phyloP scores from a whole-genome alignment of 2,797 vertebrate genomes.

The Anguilla megastoma region DNA sequence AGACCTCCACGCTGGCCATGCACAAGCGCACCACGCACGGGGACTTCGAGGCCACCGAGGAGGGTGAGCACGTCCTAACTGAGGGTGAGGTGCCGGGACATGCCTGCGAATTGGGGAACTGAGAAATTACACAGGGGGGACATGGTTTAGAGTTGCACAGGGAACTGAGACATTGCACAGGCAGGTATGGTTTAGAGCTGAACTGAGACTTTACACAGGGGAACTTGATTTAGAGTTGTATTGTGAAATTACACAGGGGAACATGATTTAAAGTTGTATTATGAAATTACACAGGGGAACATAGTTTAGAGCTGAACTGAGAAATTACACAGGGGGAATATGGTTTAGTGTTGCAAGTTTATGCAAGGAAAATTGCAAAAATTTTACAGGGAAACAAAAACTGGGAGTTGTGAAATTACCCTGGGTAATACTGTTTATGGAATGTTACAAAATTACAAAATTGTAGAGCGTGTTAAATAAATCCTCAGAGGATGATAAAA shows the following conservation, averaged over 20 bases:
- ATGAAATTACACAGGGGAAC: background rate
- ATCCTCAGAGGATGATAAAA: too few species aligned
- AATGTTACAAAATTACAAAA: background rate
- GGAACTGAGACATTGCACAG: background rate
- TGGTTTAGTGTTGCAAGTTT: background rate
- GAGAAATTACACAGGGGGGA: background rate
- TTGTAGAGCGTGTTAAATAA: background rate
- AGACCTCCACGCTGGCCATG: conserved; percentile 79
- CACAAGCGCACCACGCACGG: conserved; percentile 77
- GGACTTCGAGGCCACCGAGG: conserved; percentile 73
- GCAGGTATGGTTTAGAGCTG: too few species aligned
- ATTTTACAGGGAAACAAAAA: background rate
- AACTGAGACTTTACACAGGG: too few species aligned
- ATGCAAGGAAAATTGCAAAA: background rate
- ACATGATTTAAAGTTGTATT: too few species aligned
- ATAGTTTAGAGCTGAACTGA: background rate
- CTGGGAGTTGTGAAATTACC: background rate
- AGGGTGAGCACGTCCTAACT: conserved; percentile 64
- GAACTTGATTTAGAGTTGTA: too few species aligned
- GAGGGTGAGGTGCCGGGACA: background rate
- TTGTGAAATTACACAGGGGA: too few species aligned
- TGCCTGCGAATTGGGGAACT: background rate
- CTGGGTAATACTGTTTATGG: background rate
- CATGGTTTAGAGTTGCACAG: background rate
- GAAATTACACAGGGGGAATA: background rate